Evolutionary conservation across 53 echinoderm and acorn worm species (phyloP), one percentile per base, ranked within the genome.

Genomic region (Arbacia lixula): DNA sequence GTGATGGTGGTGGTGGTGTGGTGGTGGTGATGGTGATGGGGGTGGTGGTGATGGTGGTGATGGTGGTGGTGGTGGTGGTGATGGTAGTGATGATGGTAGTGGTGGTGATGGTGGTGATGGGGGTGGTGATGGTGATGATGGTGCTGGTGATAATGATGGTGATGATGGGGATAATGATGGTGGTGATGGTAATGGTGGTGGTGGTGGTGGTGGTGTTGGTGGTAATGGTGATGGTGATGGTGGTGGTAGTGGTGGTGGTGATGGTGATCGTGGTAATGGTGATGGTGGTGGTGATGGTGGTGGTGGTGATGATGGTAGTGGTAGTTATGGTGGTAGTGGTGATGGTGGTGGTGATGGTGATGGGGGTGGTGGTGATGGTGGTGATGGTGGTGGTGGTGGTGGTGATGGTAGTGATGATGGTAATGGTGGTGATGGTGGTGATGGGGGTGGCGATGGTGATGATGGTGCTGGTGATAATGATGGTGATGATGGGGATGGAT

Each of bases 291-390:
- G 32, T 3, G 56, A 79, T 57, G 35, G 42, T 1, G 36, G 42
- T 32, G 36, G 60, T 57, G 79, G 33, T 57, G n/a, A n/a, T 46
- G 42, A 1, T 35, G 46, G 46, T 46, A 21, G n/a, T 21, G 58
- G n/a, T 57, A 21, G 22, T 57, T 11, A 57, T 57, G 22, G n/a
- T 57, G 58, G 22, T 57, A 20, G 21, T 19, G 22, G 21, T 57
- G 22, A 21, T 57, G 22, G 21, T 19, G 5, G 5, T 57, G 22
- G 58, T 20, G 5, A 57, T n/a, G n/a, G n/a, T n/a, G n/a, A n/a
- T n/a, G n/a, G n/a, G n/a, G n/a, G n/a, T n/a, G n/a, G n/a, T n/a
- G 69, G 35, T 68, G 69, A 68, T 68, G 69, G 35, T 68, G 69
- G n/a, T n/a, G n/a, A n/a, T n/a, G n/a, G n/a, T n/a, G n/a, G n/a